A percentile compares a stretch with the other conserved stretches of the same genome.
Evolutionary conservation across 2,113 vertebrate genomes (phyloP).

Genomic region (Campylomormyrus numenius): DNA sequence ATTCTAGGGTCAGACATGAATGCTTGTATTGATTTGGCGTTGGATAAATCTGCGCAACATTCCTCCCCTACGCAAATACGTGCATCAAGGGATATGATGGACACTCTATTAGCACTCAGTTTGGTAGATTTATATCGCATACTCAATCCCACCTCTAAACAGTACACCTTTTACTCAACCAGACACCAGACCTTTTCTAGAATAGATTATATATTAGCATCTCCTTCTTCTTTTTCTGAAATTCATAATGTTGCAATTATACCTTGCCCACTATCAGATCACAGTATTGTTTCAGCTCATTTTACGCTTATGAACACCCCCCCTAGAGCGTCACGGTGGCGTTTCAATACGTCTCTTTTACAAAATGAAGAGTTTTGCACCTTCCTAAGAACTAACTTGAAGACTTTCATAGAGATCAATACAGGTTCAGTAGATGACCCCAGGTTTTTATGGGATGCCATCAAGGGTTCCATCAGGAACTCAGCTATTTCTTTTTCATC

Average conservation of each 20-base stretch:
- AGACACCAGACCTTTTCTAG: not conserved
- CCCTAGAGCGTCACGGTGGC: too few relatives aligned
- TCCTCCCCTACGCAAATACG: too few relatives aligned
- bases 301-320: not conserved
- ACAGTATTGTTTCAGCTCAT: not conserved
- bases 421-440: not conserved
- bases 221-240: not conserved
- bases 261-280: not conserved
- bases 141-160: not conserved
- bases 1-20: too few relatives aligned
- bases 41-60: too few relatives aligned
- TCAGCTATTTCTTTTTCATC: too few relatives aligned
- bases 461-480: not conserved
- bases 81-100: too few relatives aligned
- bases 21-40: too few relatives aligned
- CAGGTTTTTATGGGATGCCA: not conserved
- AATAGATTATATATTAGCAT: conserved; percentile 2
- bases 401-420: not conserved
- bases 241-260: not conserved
- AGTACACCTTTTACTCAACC: not conserved
- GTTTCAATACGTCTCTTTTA: not conserved
- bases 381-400: not conserved
- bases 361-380: not conserved
- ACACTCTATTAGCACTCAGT: not conserved
- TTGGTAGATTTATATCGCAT: not conserved